These are phyloP conservation scores for Crypturellus tataupa DNA, from an alignment of 2,797 vertebrate species.

Conservation along the genomic window DNA sequence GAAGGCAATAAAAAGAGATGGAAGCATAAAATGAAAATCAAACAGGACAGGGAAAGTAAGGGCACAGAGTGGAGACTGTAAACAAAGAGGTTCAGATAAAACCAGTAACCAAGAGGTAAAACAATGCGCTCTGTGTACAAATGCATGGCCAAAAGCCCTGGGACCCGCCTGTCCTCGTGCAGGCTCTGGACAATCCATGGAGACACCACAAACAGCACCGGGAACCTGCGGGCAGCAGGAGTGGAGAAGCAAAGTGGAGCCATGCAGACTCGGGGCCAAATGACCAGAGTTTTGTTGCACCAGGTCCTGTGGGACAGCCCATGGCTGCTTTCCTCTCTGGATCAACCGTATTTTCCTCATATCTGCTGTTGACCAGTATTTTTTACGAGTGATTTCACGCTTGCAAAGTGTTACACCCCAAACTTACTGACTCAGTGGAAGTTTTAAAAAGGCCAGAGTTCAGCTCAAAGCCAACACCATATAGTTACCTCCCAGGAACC, in stretches of 20 bases:
- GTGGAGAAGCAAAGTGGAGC: not conserved
- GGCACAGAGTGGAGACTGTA: not conserved
- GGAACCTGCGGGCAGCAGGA: not conserved
- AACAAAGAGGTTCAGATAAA: not conserved
- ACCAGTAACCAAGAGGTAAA: not conserved
- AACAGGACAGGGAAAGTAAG: not conserved
- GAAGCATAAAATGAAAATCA: not conserved
- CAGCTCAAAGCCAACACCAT: not conserved
- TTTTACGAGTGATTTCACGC: not conserved
- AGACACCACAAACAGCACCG: not conserved
- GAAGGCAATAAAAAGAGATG: not conserved
- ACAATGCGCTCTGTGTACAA: not conserved
- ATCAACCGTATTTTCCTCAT: not conserved
- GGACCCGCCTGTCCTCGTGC: not conserved
- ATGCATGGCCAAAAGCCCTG: fast-evolving
- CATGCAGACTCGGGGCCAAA: not conserved
- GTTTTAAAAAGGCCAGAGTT: not conserved
- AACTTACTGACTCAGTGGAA: not conserved
- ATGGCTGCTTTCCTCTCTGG: not conserved
- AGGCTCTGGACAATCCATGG: not conserved
- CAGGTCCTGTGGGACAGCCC: not conserved
- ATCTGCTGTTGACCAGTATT: not conserved
- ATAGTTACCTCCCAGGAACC: not conserved
- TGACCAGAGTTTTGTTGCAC: not conserved
- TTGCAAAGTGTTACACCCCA: not conserved